Conservation (phyloP, 2,113 vertebrate species). For the Petaurus breviceps region DNA sequence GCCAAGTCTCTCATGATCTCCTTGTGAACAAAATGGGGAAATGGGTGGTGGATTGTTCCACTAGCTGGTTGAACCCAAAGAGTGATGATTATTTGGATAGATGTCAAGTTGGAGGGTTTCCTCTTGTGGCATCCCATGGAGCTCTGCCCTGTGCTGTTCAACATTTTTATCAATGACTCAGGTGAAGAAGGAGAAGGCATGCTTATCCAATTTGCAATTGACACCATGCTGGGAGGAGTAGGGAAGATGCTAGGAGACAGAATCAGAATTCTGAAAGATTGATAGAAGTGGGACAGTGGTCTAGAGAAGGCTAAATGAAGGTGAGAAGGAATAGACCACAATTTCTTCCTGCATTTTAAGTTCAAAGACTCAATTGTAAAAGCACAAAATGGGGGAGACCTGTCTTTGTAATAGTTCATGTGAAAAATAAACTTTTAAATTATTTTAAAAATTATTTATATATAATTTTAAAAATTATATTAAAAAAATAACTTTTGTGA, state of each 20-base stretch:
- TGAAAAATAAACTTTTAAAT: not conserved
- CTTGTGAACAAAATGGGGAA: constrained; percentile 3
- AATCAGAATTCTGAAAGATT: not conserved
- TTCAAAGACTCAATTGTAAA: not conserved
- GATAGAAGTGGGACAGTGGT: not conserved
- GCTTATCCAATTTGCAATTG: not conserved
- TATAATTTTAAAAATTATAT: too few species aligned
- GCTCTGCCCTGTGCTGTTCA: not conserved
- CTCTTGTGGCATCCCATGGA: not conserved
- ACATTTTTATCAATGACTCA: not conserved
- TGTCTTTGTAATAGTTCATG: not conserved
- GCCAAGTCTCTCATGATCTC: not conserved
- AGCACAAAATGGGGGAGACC: not conserved
- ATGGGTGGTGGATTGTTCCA: not conserved
- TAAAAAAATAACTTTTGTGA: not conserved
- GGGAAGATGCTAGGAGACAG: not conserved
- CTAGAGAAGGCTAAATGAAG: not conserved
- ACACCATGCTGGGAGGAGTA: not conserved
- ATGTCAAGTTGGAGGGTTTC: not conserved
- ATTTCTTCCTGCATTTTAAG: not conserved
- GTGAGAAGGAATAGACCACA: not conserved
- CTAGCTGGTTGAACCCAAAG: not conserved
- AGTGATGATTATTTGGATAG: not conserved
- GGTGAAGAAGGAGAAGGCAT: not conserved
- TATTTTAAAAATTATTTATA: too few species aligned